Percentiles rank a stretch among this genome's conserved stretches.
Evolutionary conservation across 2,888 invertebrate species (phyloP).

Genomic region (Coelopa pilipes): DNA sequence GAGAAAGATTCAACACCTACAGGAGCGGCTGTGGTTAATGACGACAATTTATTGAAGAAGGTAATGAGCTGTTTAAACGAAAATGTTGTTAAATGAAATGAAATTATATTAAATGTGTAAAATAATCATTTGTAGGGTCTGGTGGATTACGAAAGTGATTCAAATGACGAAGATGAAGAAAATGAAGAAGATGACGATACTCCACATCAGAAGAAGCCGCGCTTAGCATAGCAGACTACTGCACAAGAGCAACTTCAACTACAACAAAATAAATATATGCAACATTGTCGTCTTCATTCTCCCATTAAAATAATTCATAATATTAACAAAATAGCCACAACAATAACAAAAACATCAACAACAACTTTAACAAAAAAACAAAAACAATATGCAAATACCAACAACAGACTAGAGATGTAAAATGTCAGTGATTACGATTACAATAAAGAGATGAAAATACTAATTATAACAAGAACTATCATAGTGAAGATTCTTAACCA

Average conservation of each 20-base stretch:
- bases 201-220: slow-evolving; percentile 66
- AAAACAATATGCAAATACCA: slow-evolving; percentile 21
- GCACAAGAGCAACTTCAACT: slow-evolving; percentile 43
- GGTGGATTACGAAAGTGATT: slow-evolving; percentile 97
- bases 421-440: slow-evolving; percentile 22
- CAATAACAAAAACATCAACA: slow-evolving; percentile 37
- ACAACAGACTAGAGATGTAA: slow-evolving; percentile 27
- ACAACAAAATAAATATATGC: slow-evolving; percentile 45
- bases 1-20: slow-evolving; percentile 41
- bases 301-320: slow-evolving; percentile 25
- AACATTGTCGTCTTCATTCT: slow-evolving; percentile 48
- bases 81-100: background rate
- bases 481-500: slow-evolving; percentile 21
- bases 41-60: slow-evolving; percentile 50
- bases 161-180: slow-evolving; percentile 89
- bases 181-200: slow-evolving; percentile 67
- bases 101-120: no score
- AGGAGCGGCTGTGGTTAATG: slow-evolving; percentile 40
- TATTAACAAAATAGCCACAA: slow-evolving; percentile 34
- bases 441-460: slow-evolving; percentile 20
- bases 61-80: slow-evolving; percentile 31
- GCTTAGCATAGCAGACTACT: slow-evolving; percentile 64
- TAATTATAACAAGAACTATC: background rate
- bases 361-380: slow-evolving; percentile 35
- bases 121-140: slow-evolving; percentile 74